Base-by-base conservation (phyloP, 2,113 vertebrate genomes). In the Peromyscus leucopus region DNA sequence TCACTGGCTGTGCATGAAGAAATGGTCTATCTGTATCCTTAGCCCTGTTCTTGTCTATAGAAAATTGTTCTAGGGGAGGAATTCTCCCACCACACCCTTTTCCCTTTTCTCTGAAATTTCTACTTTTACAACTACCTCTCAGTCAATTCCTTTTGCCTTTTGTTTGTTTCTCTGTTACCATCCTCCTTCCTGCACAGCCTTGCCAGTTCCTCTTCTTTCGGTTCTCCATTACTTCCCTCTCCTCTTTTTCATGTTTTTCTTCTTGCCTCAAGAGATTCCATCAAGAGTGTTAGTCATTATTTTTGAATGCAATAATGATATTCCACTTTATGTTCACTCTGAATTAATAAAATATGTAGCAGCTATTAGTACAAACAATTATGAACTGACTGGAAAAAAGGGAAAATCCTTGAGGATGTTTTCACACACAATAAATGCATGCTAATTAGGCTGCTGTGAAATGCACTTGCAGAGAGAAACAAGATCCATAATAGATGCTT, bases 271-370 rank as follows among this genome's bases (percentile, higher is more conserved):
- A 95, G 92, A 89, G 12, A 51, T 74, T 75, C 55, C 95, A n/a
- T 96, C 69, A 94, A 42, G 84, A 96, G 28, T 91, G 71, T 93
- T 97, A 96, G 46, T 95, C 97, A 87, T 94, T 98, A 97, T 92
- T 97, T 87, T 97, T 96, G 33, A 97, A 74, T 92, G 93, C 46
- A 91, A 89, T 95, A 91, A 67, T 97, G 97, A 97, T 98, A 95
- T 97, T 67, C 90, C 96, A 97, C 91, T 98, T 98, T 97, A 97
- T 98, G 97, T 97, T 98, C 72, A 97, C 96, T 97, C 82, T 98
- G 98, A 98, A 98, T 98, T 98, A 98, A 98, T 98, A 97, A 98
- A 98, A 98, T 98, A 97, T 98, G 91, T 97, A 98, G 76, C 91
- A 98, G 95, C 93, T 98, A 93, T 96, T 98, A 98, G 95, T 96